Conservation (phyloP, 1,140 invertebrate genomes). For the Drosophila triauraria region DNA sequence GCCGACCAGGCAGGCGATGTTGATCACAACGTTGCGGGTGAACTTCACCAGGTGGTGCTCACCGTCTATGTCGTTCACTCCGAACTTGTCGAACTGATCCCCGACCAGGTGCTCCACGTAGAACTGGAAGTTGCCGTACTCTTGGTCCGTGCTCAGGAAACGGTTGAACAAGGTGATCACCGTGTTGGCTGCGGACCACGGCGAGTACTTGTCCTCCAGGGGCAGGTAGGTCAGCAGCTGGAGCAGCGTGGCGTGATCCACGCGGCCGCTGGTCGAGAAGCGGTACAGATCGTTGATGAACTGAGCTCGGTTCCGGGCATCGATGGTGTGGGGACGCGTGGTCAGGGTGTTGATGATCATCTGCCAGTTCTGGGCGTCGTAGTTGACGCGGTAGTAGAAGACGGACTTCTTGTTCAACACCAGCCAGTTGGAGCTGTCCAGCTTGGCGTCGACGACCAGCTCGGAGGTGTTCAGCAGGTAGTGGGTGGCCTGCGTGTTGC, state of each 20-base stretch:
- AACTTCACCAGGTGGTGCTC: constrained; percentile 84
- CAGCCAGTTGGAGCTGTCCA: constrained; percentile 85
- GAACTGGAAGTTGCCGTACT: constrained; percentile 62
- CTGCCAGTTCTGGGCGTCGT: constrained; percentile 87
- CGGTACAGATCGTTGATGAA: constrained; percentile 91
- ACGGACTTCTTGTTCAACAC: constrained; percentile 88
- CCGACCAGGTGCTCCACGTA: constrained; percentile 75
- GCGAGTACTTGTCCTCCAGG: constrained; percentile 87
- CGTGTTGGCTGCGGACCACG: constrained; percentile 87
- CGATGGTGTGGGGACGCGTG: constrained; percentile 86
- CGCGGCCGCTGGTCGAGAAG: constrained; percentile 87
- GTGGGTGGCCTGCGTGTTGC: constrained; percentile 82
- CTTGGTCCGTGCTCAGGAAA: constrained; percentile 57
- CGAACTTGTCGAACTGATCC: constrained; percentile 74
- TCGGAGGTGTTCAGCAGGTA: constrained; percentile 51
- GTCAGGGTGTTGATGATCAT: constrained; percentile 85
- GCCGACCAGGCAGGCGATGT: constrained; percentile 86
- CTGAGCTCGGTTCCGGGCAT: constrained; percentile 90
- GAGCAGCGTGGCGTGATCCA: constrained; percentile 85
- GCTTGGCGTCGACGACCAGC: constrained; percentile 16
- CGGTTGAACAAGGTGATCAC: constrained; percentile 76
- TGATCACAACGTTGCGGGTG: constrained; percentile 84
- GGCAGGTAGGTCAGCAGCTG: constrained; percentile 86
- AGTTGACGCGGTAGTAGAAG: constrained; percentile 89
- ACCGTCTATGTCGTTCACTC: constrained; percentile 72